Percentiles rank a stretch among this genome's conserved stretches.
phyloP scores from a whole-genome alignment of 2,113 vertebrate genomes.

The Tapirus terrestris region DNA sequence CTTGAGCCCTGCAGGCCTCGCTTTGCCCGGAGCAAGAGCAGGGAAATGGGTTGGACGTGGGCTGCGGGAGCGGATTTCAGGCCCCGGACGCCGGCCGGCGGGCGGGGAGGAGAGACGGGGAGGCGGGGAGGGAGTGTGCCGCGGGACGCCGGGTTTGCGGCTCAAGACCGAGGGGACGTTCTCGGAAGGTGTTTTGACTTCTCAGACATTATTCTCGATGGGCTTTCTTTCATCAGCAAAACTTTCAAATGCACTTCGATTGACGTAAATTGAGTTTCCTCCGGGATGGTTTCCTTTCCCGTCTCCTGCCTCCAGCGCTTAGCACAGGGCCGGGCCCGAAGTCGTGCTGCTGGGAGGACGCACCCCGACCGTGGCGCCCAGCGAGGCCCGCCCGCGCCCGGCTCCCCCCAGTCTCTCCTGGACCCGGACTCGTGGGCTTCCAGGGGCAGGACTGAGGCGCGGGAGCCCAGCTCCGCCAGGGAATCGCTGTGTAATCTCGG shows the following conservation, averaged over 20 bases:
- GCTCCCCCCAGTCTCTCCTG: background rate
- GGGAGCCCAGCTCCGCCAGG: accelerated
- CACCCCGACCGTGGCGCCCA: background rate
- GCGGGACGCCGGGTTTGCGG: background rate
- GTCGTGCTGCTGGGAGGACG: background rate
- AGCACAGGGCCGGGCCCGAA: background rate
- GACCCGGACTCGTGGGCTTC: background rate
- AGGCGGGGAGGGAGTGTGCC: background rate
- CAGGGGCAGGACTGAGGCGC: background rate
- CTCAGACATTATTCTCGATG: background rate
- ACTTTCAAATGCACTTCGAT: background rate
- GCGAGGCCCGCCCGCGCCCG: accelerated
- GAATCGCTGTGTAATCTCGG: background rate
- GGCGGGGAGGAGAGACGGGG: background rate
- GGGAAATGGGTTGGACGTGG: background rate
- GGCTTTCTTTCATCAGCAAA: conserved; percentile 18
- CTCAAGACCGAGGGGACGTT: background rate
- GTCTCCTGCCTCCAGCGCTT: background rate
- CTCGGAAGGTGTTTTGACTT: background rate
- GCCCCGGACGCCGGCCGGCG: background rate
- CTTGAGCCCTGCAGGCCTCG: background rate
- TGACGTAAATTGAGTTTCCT: conserved; percentile 20
- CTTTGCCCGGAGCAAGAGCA: background rate
- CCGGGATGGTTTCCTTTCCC: background rate
- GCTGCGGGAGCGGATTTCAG: background rate